These are phyloP conservation scores for Cathartes aura DNA, from an alignment of 2,113 vertebrate species.

Conservation along the genomic window DNA sequence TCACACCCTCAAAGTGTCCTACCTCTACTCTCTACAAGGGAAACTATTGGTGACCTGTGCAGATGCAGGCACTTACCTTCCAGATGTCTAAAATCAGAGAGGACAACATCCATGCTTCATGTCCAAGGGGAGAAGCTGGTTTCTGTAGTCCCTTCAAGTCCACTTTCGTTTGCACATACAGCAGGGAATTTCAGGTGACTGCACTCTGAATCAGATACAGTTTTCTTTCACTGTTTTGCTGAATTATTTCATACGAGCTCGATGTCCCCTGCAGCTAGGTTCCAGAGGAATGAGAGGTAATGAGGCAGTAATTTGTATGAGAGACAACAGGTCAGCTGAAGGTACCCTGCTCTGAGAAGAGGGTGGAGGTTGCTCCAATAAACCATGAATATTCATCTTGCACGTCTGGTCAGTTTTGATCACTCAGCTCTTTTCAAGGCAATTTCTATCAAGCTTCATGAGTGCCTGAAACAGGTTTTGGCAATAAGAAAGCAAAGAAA, in stretches of 20 bases:
- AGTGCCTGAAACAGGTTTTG: slow-evolving; percentile 40
- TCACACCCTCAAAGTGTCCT: not conserved
- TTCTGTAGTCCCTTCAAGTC: not conserved
- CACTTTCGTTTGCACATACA: not conserved
- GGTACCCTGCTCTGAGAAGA: not conserved
- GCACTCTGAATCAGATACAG: not conserved
- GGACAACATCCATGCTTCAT: not conserved
- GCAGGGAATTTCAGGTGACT: not conserved
- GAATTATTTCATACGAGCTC: not conserved
- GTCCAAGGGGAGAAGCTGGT: not conserved
- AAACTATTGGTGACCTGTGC: not conserved
- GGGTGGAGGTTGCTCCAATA: not conserved
- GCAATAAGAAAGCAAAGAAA: slow-evolving; percentile 22
- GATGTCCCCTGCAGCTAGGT: not conserved
- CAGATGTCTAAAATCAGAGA: not conserved
- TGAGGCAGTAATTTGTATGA: slow-evolving; percentile 4
- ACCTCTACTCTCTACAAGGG: not conserved
- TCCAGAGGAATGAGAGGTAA: not conserved
- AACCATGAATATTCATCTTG: slow-evolving; percentile 62
- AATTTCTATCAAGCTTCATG: slow-evolving; percentile 33
- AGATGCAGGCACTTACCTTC: not conserved
- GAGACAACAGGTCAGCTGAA: slow-evolving; percentile 26
- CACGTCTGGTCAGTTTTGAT: slow-evolving; percentile 62
- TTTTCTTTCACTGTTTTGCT: not conserved
- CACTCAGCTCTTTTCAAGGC: slow-evolving; percentile 42